Percentiles rank a stretch among this genome's conserved stretches.
Evolutionary conservation across 2,888 invertebrate genomes (phyloP).

Genomic region (Brachylomia viminalis): DNA sequence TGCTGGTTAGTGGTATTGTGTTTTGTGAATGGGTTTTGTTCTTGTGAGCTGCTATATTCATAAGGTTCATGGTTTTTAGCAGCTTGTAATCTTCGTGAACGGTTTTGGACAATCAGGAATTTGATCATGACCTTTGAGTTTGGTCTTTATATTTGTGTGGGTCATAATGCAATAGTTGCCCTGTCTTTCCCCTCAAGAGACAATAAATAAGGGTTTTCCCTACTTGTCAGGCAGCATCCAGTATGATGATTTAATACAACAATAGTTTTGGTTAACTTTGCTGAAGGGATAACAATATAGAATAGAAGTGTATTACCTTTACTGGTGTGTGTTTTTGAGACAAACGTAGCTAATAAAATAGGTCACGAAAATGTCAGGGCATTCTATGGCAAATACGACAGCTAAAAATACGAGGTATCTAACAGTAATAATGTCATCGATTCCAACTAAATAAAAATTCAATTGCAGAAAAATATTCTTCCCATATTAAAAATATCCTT

Average conservation of each 20-base stretch:
- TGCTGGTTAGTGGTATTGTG: not conserved
- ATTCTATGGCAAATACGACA: constrained; percentile 29
- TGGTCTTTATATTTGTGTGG: not conserved
- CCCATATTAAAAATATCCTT: constrained; percentile 63
- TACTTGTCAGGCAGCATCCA: not conserved
- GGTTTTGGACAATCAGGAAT: not conserved
- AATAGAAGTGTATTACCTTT: not conserved
- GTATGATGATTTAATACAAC: not conserved
- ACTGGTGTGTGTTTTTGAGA: not conserved
- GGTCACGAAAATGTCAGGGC: constrained; percentile 12
- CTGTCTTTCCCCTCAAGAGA: not conserved
- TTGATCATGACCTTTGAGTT: not conserved
- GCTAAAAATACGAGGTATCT: constrained; percentile 44
- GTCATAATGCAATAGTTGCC: too few relatives aligned
- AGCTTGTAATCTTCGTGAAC: not conserved
- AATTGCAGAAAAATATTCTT: constrained; percentile 73
- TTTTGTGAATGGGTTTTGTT: constrained; percentile 26
- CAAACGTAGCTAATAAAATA: too few relatives aligned
- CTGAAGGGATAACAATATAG: not conserved
- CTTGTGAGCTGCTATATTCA: too few relatives aligned
- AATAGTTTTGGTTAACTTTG: not conserved
- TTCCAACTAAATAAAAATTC: constrained; percentile 73
- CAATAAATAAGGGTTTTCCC: too few relatives aligned
- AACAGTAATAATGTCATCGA: constrained; percentile 61
- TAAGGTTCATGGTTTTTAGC: not conserved